Evolutionary conservation across 1,140 invertebrate species (phyloP), one percentile per base, ranked within the genome.

Genomic region (Dendroctonus valens): DNA sequence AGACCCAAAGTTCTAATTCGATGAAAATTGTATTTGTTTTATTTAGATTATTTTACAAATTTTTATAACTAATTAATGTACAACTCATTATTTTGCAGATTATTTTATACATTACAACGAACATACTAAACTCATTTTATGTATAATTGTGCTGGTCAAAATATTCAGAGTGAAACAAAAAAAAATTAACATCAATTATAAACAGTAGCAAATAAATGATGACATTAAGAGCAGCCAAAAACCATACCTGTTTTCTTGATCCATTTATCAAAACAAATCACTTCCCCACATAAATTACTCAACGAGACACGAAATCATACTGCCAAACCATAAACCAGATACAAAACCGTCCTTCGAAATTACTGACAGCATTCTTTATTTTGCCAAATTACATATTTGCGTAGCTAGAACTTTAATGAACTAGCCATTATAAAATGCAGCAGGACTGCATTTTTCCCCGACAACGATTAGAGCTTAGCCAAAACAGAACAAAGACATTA

Each of bases 361-460:
- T 41, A 61, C 48, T 52, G 49, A 52, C 50, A 15, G 42, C 49
- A 61, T 61, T 61, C 50, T 52, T 61, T 61, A 61, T 61, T 61
- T 61, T 52, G 49, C 48, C 59, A 61, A 61, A 61, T 52, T 61
- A 61, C 59, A 52, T 61, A 61, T 61, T 61, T 61, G 50, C 44
- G 44, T 39, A 41, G 39, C 53, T 12, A 61, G 52, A 37, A 39
- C 38, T 61, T 61, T 41, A 61, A 61, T 61, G 59, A 52, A 61
- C 51, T 61, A 40, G 8, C 39, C 50, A 61, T 61, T 61, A 61
- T 61, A 51, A 61, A 61, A 52, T 61, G 12, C 39, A 50, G 52
- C 59, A 61, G 7, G 59, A 41, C 39, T 61, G 59, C 59, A 61
- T 41, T 52, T 61, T 60, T 61, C 14, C 50, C 38, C 52, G 40